Base-by-base conservation (phyloP, 1,140 invertebrate genomes). In the Vanessa atalanta region DNA sequence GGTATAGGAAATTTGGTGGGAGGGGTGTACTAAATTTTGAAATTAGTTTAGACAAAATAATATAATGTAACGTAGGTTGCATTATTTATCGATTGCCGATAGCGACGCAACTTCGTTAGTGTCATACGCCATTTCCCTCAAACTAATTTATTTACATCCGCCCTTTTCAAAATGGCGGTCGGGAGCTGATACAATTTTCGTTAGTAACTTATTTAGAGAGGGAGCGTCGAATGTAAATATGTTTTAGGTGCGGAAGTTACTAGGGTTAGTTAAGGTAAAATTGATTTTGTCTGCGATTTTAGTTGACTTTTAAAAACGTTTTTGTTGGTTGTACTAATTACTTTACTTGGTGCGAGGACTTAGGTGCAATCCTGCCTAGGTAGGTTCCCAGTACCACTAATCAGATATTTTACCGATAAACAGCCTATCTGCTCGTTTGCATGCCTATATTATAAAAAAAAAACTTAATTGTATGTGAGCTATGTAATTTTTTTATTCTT, bases 141-240 rank as follows among this genome's bases (percentile, higher is more conserved):
- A 47, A 64, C 72, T 73, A 73, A 73, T 76, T 81, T 83, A 78
- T 82, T 80, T 79, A 77, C 84, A 79, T 85, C 82, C 82, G 84
- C 63, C 68, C 57, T 31, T 61, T 61, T 9, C 31, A 43, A 53
- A 20, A 48, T 26, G 53, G 37, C 66, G 57, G 47, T 20, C 69
- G 65, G 65, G 65, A 70, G 70, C 68, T 84, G 76, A 82, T 82
- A 81, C 76, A 83, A 85, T 84, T 84, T 85, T 83, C 77, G 82
- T 78, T 80, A 80, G 83, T 74, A 64, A 75, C 74, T 79, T 77
- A 81, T 78, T 76, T 70, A 69, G 15, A 26, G 23, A 47, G 61
- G 70, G 61, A 71, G 70, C 43, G 68, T 31, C 68, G 12, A 43
- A 57, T 57, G 57, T 61, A 31, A 61, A 61, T 61, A 61, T 61